Base-by-base conservation (phyloP, 2,888 invertebrate genomes). In the Callinectes sapidus region DNA sequence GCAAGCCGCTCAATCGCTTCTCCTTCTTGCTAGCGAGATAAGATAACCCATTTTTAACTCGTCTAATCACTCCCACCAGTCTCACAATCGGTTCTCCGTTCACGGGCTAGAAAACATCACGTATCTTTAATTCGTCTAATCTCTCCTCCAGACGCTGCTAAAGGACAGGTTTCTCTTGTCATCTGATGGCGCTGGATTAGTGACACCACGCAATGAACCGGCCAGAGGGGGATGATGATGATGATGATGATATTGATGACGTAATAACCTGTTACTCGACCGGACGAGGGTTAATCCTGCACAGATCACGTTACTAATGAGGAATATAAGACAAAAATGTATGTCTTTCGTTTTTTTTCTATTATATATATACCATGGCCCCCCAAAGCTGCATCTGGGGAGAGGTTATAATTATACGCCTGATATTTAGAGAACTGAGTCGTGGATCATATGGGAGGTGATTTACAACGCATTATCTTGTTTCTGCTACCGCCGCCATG, bases 201-300 rank as follows among this genome's bases (percentile, higher is more conserved):
- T 81, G 81, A 81, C 81, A 81, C 81, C 32, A 35, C 14, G 81
- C 81, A 16, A 32, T 81, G 32, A 81, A 81, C 81, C 32, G 81
- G 35, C 81, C 13, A 32, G 81, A 35, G 23, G 48, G 10, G 3
- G 48, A 48, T 48, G 48, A 48, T 48, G 48, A 48, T 8, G 48
- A 48, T 48, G 48, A 48, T 48, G 48, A 48, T 48, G 48, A 48
- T 48, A 48, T 48, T 16, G 81, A 81, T 81, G 81, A 81, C 81
- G 81, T 81, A 81, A 81, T 35, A 81, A 81, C 81, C 81, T 81
- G 81, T 35, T 81, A 81, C 81, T 81, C 81, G 81, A 81, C 32
- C 81, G 14, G 35, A 35, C 32, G 35, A 35, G 81, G 81, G 5
- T 81, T 81, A 81, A 81, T 81, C 28, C 81, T 8, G 81, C 81